These are phyloP conservation scores for Zhengitettix transpicula DNA, from an alignment of 2,888 invertebrate species.

Conservation along the genomic window DNA sequence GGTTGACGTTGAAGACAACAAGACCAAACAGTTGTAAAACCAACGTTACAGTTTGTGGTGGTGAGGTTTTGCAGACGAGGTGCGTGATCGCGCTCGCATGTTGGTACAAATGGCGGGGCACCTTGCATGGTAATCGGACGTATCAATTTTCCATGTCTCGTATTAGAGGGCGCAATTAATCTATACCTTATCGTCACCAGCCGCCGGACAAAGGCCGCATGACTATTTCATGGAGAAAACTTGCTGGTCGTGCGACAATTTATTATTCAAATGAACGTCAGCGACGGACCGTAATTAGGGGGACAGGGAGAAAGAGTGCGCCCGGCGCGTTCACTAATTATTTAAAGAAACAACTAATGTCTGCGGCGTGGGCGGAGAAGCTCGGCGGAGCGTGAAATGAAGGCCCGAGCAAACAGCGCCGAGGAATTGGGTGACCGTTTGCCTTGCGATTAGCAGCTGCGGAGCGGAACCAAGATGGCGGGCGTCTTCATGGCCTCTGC, in stretches of 20 bases:
- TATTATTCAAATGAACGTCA: background rate
- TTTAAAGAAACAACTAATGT: background rate
- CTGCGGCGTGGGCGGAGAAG: background rate
- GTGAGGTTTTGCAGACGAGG: no score
- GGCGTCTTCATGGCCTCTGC: no score
- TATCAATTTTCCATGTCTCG: background rate
- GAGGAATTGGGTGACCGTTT: no score
- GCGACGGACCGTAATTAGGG: background rate
- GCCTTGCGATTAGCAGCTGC: no score
- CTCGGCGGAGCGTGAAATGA: no score
- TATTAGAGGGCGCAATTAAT: background rate
- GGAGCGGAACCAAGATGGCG: no score
- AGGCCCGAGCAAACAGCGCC: no score
- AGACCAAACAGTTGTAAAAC: no score
- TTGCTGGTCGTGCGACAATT: background rate
- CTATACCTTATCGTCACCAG: background rate
- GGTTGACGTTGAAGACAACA: no score
- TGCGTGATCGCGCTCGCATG: no score
- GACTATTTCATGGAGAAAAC: background rate
- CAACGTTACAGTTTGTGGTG: no score
- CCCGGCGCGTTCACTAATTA: background rate
- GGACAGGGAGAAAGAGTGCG: background rate
- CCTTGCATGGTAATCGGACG: background rate
- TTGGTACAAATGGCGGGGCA: background rate
- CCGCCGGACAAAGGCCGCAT: background rate